Percentiles rank a stretch among this genome's conserved stretches.
Conservation (phyloP, 2,113 vertebrate species). For the Hippocampus zosterae region DNA sequence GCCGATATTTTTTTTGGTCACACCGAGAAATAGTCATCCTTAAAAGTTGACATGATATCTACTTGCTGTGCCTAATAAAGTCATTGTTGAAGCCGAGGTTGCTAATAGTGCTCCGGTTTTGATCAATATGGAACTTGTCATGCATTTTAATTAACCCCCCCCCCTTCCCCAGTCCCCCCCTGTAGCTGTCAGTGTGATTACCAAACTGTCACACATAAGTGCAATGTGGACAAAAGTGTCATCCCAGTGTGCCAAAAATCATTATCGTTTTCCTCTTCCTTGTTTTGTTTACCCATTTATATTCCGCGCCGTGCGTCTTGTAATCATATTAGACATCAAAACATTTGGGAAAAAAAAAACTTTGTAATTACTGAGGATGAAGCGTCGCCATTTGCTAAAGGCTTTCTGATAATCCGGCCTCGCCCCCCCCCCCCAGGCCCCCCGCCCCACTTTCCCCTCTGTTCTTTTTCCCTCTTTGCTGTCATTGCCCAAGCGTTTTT, state of each 20-base stretch:
- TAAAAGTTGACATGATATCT: conserved; percentile 4
- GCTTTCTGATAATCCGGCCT: conserved; percentile 13
- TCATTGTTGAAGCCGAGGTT: neutral
- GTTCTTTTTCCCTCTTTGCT: conserved; percentile 10
- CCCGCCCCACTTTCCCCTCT: neutral
- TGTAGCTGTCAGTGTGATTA: conserved; percentile 24
- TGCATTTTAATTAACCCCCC: conserved; percentile 33
- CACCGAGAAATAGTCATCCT: neutral
- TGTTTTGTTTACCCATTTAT: conserved; percentile 26
- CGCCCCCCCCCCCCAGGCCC: too few relatives aligned
- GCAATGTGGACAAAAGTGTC: conserved; percentile 8
- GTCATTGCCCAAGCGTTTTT: conserved; percentile 9
- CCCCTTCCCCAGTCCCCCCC: conserved; percentile 6
- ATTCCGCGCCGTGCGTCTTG: conserved; percentile 11
- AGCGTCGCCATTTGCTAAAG: conserved; percentile 1
- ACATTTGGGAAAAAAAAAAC: conserved; percentile 17
- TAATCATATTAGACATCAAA: conserved; percentile 31
- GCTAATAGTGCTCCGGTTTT: neutral
- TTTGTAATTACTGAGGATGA: conserved; percentile 17
- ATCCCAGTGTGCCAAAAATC: neutral
- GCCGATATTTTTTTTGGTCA: neutral
- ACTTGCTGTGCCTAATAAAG: neutral
- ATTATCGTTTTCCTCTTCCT: neutral
- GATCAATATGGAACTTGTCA: conserved; percentile 26
- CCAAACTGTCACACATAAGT: conserved; percentile 22